Evolutionary conservation across 2,888 invertebrate genomes (phyloP).

Genomic region (Cheilosia vernalis): DNA sequence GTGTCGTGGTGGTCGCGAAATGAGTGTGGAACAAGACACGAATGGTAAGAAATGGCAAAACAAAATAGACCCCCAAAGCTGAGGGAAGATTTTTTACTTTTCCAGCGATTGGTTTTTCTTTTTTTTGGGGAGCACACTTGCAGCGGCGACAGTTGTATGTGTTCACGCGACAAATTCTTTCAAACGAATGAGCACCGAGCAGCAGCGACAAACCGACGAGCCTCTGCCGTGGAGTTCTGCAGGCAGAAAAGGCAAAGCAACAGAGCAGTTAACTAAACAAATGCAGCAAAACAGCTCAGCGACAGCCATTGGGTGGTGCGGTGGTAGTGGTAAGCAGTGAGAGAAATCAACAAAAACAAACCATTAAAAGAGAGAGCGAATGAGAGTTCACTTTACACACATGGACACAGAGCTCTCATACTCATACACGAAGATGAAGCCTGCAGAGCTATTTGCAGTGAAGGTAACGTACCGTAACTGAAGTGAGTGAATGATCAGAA

Average conservation of each 20-base stretch:
- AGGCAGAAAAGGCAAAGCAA: constrained; percentile 7
- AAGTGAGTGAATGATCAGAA: constrained; percentile 11
- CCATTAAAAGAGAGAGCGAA: constrained; percentile 53
- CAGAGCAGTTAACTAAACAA: constrained; percentile 7
- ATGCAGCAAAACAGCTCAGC: constrained; percentile 42
- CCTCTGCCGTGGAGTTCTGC: constrained; percentile 48
- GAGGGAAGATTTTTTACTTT: constrained; percentile 25
- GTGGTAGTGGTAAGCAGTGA: constrained; percentile 34
- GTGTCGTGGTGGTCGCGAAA: constrained; percentile 37
- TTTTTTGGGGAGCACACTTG: constrained; percentile 4
- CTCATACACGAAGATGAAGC: not conserved
- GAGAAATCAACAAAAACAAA: constrained; percentile 73
- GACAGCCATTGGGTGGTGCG: not conserved
- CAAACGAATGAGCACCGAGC: constrained; percentile 64
- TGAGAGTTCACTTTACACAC: constrained; percentile 1
- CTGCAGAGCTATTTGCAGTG: constrained; percentile 36
- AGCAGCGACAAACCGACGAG: constrained; percentile 17
- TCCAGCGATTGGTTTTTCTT: constrained; percentile 5
- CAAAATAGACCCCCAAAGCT: constrained; percentile 35
- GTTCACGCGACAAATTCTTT: constrained; percentile 62
- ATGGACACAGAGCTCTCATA: constrained; percentile 31
- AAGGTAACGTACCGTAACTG: constrained; percentile 39
- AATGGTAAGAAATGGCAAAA: constrained; percentile 51
- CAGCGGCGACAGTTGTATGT: constrained; percentile 15
- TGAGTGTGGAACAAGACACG: constrained; percentile 36